Conservation (phyloP, 2,113 vertebrate species). For the Aleadryas rufinucha region DNA sequence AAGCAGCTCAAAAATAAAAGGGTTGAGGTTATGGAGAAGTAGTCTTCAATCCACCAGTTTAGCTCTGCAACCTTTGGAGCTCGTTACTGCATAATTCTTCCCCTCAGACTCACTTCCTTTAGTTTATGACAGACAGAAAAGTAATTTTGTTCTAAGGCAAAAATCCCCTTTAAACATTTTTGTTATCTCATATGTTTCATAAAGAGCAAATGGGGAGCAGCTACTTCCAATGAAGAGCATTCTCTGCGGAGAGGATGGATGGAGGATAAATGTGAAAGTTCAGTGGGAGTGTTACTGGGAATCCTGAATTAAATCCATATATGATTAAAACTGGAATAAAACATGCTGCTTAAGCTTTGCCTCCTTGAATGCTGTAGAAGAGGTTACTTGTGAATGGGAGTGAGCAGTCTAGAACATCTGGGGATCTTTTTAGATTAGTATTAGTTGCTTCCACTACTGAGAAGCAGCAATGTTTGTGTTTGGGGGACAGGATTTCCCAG, state of each 20-base stretch:
- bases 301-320: conserved; percentile 11
- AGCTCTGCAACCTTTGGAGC: conserved; percentile 1
- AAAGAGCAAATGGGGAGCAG: conserved; percentile 25
- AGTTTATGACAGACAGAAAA: conserved; percentile 26
- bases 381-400: not conserved
- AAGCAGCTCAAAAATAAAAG: not conserved
- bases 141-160: conserved; percentile 28
- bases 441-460: not conserved
- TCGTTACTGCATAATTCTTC: not conserved
- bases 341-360: not conserved
- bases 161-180: conserved; percentile 42
- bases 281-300: not conserved
- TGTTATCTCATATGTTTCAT: conserved; percentile 26
- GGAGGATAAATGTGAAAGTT: conserved; percentile 41
- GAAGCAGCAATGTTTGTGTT: not conserved
- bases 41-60: not conserved
- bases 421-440: not conserved
- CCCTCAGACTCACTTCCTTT: not conserved
- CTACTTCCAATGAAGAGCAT: not conserved
- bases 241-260: not conserved
- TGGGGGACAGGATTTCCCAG: not conserved
- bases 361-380: not conserved
- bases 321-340: conserved; percentile 8
- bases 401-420: not conserved
- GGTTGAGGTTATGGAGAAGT: not conserved